phyloP scores from a whole-genome alignment of 2,888 invertebrate genomes.

The Pyrrhia umbra region DNA sequence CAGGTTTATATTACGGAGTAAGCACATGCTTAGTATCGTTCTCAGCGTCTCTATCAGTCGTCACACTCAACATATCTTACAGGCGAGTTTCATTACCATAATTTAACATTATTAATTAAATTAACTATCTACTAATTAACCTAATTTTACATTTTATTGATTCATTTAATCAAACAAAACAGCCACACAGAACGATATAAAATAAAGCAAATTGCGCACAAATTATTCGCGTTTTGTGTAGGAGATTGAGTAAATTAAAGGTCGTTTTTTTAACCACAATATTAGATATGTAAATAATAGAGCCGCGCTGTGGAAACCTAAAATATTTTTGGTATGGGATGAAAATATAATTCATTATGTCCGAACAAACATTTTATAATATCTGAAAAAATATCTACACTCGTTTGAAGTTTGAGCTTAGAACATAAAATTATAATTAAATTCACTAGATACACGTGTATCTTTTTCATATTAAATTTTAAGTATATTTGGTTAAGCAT shows the following conservation, averaged over 20 bases:
- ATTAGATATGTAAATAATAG: conserved; percentile 43
- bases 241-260: conserved; percentile 36
- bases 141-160: not conserved
- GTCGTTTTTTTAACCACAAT: conserved; percentile 29
- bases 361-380: not conserved
- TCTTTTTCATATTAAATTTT: not conserved
- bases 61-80: conserved; percentile 96
- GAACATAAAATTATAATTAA: too few relatives aligned
- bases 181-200: conserved; percentile 34
- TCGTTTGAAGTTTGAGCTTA: not conserved
- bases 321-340: conserved; percentile 17
- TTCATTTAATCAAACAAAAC: conserved; percentile 40
- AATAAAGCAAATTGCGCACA: conserved; percentile 52
- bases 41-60: conserved; percentile 95
- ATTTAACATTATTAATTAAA: conserved; percentile 6
- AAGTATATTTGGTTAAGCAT: not conserved
- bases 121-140: not conserved
- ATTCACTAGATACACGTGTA: not conserved
- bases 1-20: conserved; percentile 95
- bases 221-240: conserved; percentile 39
- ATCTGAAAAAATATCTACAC: not conserved
- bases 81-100: conserved; percentile 81
- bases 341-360: conserved; percentile 12
- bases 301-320: conserved; percentile 2
- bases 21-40: conserved; percentile 95